Conservation (phyloP, 2,797 vertebrate species). For the Discoglossus pictus region DNA sequence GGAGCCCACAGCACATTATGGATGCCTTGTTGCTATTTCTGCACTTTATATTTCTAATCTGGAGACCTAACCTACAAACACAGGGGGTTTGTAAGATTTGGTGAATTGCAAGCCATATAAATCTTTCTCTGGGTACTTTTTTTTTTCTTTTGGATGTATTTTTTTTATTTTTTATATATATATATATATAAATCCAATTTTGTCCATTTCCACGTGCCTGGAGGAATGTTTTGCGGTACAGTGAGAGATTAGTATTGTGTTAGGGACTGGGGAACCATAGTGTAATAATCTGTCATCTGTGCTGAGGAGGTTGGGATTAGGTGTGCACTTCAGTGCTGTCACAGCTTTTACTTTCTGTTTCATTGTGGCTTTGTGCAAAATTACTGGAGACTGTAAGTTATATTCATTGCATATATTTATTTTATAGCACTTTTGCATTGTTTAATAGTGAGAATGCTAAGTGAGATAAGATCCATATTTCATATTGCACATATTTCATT, state of each 20-base stretch:
- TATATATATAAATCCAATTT: too few relatives aligned
- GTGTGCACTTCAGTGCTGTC: neutral
- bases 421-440: too few relatives aligned
- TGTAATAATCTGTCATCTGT: neutral
- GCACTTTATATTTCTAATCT: constrained; percentile 53
- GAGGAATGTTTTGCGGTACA: neutral
- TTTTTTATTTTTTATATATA: too few relatives aligned
- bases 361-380: constrained; percentile 51
- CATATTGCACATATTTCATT: too few relatives aligned
- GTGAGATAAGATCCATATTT: too few relatives aligned
- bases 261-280: too few relatives aligned
- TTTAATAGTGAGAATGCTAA: too few relatives aligned
- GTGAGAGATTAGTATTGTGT: neutral
- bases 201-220: too few relatives aligned
- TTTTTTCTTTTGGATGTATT: neutral
- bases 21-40: constrained; percentile 61
- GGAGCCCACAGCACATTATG: constrained; percentile 66
- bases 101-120: constrained; percentile 77
- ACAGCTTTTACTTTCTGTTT: constrained; percentile 69
- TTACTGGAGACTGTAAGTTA: constrained; percentile 44
- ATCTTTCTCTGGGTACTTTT: constrained; percentile 33
- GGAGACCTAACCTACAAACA: constrained; percentile 50
- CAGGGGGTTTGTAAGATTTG: constrained; percentile 53
- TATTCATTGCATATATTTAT: constrained; percentile 6
- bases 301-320: constrained; percentile 1